These are phyloP conservation scores for Lagopus leucura DNA, from an alignment of 2,113 vertebrate species.

Conservation along the genomic window DNA sequence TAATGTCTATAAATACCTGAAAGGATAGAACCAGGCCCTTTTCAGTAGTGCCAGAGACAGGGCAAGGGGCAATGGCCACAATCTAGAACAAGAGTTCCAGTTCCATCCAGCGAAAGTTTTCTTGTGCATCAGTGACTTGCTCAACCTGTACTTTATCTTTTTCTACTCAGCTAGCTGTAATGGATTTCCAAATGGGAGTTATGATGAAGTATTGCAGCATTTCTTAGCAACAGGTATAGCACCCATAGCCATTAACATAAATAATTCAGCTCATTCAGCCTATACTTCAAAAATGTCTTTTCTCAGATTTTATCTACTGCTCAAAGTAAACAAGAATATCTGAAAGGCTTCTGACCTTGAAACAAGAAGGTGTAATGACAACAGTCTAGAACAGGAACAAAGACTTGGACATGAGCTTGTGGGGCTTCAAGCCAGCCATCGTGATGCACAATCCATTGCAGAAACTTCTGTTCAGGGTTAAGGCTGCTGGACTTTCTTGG, in stretches of 20 bases:
- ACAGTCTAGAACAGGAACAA: not conserved
- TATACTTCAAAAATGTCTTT: not conserved
- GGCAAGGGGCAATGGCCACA: not conserved
- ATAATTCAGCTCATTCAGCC: constrained; percentile 40
- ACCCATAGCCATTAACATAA: constrained; percentile 38
- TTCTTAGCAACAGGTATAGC: constrained; percentile 5
- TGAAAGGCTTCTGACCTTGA: not conserved
- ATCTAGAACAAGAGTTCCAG: not conserved
- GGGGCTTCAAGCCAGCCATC: not conserved
- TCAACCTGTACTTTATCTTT: not conserved
- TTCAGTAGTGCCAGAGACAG: not conserved
- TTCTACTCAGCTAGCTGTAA: not conserved
- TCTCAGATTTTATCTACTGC: not conserved
- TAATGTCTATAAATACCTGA: not conserved
- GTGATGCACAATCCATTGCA: not conserved
- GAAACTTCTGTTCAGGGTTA: not conserved
- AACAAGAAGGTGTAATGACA: not conserved
- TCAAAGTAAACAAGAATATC: not conserved
- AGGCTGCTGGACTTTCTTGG: not conserved
- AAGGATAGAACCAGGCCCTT: not conserved
- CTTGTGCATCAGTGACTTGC: constrained; percentile 2
- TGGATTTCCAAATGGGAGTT: constrained; percentile 29
- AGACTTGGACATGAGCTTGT: not conserved
- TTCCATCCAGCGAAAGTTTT: not conserved
- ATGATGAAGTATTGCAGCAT: not conserved